Base-by-base conservation (phyloP, 2,888 invertebrate genomes). In the Protodeltote pygarga region DNA sequence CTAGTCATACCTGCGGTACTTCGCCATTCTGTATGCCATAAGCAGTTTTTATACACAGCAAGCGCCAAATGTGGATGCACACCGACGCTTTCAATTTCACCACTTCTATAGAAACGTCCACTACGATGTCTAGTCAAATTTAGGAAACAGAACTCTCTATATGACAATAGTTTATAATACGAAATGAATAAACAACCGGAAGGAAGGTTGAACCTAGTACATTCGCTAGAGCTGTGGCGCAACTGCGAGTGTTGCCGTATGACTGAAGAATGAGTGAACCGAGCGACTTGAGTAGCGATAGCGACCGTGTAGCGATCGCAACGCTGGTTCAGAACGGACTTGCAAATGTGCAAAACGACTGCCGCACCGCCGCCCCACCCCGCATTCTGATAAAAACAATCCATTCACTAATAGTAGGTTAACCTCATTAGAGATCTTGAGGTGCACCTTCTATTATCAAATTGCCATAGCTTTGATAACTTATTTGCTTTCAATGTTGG, bases 221-320 rank as follows among this genome's bases (percentile, higher is more conserved):
- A 73, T 71, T 75, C 51, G 73, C 77, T 66, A 65, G 69, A 79
- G 71, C 71, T 82, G 83, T 86, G 67, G 71, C 75, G 81, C 87
- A 81, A 84, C 87, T 83, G 83, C 88, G 90, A 89, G 82, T 85
- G 89, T 82, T 85, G 88, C 87, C 89, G 90, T 89, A 81, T 90
- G 90, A 92, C 93, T 90, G 83, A 69, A 64, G 73, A 74, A 65
- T 63, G 77, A 79, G 73, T 73, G 73, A 77, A 71, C 66, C 39
- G 72, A 64, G 66, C 38, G 76, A 72, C 65, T 54, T 52, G 72
- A 64, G 55, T 50, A 64, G 57, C 51, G 19, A 6, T 14, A 9
- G 25, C 37, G 58, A 76, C 74, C 37, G 55, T 57, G 54, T 73
- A 75, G 67, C 78, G 74, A 59, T 50, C 67, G 70, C 71, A 71